Base-by-base conservation (phyloP, 2,113 vertebrate species). In the Saguinus midas region DNA sequence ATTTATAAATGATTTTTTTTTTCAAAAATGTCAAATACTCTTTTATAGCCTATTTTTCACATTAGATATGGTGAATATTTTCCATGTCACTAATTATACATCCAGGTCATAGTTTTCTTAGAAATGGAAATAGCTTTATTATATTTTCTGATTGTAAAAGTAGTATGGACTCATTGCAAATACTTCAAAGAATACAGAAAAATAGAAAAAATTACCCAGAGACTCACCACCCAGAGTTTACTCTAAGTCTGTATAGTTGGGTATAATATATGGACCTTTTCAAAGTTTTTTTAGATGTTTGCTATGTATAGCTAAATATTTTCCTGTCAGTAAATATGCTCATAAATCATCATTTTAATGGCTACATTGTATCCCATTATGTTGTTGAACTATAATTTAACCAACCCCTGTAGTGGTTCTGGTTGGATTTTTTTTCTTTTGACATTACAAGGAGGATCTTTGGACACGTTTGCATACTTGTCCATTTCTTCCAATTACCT, bases 111-210 rank as follows among this genome's bases (percentile, higher is more conserved):
- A 27, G 66, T 84, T 84, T 93, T 79, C 52, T 80, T 70, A 21
- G 57, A 43, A 90, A 90, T 91, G 57, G 9, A 91, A 76, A 58
- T 94, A 64, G 21, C 66, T 81, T 93, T 35, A 61, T 82, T 70
- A 55, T 86, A 48, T 85, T 93, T 96, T 80, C 43, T 88, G 64
- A 78, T 82, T 94, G 13, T 92, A 92, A 86, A 85, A 93, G 29
- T 86, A 87, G 40, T 87, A 32, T 57, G 21, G 23, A 29, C 35
- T 94, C 27, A 18, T 55, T 92, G 35, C 14, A 94, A 66, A 80
- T 75, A 90, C 96, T 72, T 83, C 50, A 86, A 68, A 83, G 27
- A 96, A 87, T 87, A 87, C 1, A 76, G 80, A 91, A 81, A 89
- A 94, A 85, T 21, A 52, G 72, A 78, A 75, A 66, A 91, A 61